Evolutionary conservation across 2,797 vertebrate genomes (phyloP), one percentile per base, ranked within the genome.

Genomic region (Leptoclinus maculatus): DNA sequence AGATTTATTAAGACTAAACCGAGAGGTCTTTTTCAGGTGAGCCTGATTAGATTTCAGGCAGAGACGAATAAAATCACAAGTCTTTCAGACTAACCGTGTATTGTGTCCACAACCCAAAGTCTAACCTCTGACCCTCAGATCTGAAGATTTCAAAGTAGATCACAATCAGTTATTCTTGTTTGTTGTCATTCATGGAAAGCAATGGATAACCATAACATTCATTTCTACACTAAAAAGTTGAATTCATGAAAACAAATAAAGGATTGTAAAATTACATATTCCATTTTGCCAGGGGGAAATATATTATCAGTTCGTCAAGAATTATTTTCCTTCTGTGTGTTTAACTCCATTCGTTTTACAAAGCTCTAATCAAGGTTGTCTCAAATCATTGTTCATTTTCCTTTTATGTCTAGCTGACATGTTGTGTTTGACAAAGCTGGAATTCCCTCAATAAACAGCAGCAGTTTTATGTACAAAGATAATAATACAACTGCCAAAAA

Each of bases 31-130:
- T 80, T 67, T 66, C 12, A 45, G 88, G 89, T 91, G 88, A 88
- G 41, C 29, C 49, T 81, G 84, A 90, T 90, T 88, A 21, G 9
- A 85, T 89, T 92, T 91, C 83, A 82, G 63, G n/a, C 38, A 66
- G 43, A 69, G 27, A 70, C 69, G 43, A 67, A 86, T 54, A 69
- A 82, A 88, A 89, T 82, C 75, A 78, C 41, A 27, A 71, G 53
- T 25, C 66, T 85, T 83, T 84, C 32, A 88, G 77, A 85, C 60
- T 45, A 1, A 49, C 29, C 14, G 51, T 63, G 59, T 76, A 69
- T 84, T 73, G 38, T 83, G 76, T 83, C 84, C 56, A 70, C 66
- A 72, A 66, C 53, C 68, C 0, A 4, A 4, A 34, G 71, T 66
- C 54, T 89, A 76, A 82, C 82, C 77, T 85, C 38, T 86, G 71